A percentile compares a stretch with the other conserved stretches of the same genome.
Evolutionary conservation across 1,140 invertebrate genomes (phyloP).

Genomic region (Lepidurus couesii): DNA sequence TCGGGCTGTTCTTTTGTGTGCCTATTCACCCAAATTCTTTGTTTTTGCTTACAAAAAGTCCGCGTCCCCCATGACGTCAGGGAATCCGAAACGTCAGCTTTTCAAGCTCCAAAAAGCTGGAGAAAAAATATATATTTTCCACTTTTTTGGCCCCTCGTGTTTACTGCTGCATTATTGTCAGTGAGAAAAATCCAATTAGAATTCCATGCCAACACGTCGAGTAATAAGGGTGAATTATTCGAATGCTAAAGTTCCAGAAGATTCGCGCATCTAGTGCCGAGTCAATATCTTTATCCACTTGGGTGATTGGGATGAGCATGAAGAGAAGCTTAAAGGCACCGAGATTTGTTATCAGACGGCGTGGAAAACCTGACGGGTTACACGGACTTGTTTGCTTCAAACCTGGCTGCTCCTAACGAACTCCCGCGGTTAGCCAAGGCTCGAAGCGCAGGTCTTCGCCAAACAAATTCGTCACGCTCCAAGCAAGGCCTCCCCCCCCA

Average conservation of each 20-base stretch:
- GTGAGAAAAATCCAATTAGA: no score
- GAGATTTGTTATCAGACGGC: not conserved
- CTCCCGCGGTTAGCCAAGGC: not conserved
- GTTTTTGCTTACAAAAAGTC: not conserved
- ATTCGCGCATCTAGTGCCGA: not conserved
- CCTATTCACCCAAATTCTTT: not conserved
- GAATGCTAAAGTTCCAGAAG: no score
- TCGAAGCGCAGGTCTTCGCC: not conserved
- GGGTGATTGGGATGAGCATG: not conserved
- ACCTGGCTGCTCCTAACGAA: not conserved
- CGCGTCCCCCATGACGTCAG: no score
- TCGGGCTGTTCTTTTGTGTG: not conserved
- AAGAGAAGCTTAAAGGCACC: not conserved
- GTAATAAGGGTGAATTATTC: no score
- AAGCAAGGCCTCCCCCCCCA: not conserved
- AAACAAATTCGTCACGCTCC: not conserved
- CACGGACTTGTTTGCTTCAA: not conserved
- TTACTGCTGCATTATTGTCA: no score
- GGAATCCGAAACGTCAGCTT: no score
- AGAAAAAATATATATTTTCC: no score
- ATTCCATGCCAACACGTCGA: no score
- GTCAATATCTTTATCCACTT: slow-evolving; percentile 14
- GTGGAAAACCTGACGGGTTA: not conserved
- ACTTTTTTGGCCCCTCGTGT: no score
- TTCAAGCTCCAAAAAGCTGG: no score